Base-by-base conservation (phyloP, 2,888 invertebrate genomes). In the Drosophila kanekoi region DNA sequence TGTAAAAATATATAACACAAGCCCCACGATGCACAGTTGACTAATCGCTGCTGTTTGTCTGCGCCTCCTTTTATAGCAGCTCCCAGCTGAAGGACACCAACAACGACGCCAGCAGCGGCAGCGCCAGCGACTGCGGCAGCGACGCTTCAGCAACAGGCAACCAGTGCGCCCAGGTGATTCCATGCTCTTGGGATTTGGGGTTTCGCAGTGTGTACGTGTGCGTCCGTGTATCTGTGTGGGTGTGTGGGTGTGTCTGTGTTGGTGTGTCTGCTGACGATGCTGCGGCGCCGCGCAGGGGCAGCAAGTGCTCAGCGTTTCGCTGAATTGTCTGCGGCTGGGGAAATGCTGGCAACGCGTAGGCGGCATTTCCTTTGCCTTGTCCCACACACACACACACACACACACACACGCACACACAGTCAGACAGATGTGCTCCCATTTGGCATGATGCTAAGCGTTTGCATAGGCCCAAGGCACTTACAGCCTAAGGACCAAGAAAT, bases 41-140 rank as follows among this genome's bases (percentile, higher is more conserved):
- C 82, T 83, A 78, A 76, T 72, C 68, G 70, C 66, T 65, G 67
- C 48, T 61, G 75, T 69, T 75, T 60, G 72, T 63, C 64, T 77
- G 80, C 74, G 56, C 68, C 47, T 35, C 64, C 72, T 79, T 83
- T 82, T 82, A 82, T 83, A 82, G 61, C 65, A 52, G 54, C 23
- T 51, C 13, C 51, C 63, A 61, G 65, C 64, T 49, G 76, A 76
- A 72, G 68, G 77, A 69, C 76, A 58, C 11, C 70, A 57, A 41
- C 77, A 35, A 37, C 69, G 57, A 64, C 54, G 57, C 20, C 64
- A 47, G 63, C 77, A 14, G 9, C 59, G 14, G 18, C 54, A 41
- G 6, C 38, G 37, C 8, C 61, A 6, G 8, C 20, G 35, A 11
- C 45, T 14, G 53, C 35, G 44, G 16, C 45, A 35, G 56, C 60